phyloP scores from a whole-genome alignment of 2,888 invertebrate genomes.

The Cynaeus angustus region DNA sequence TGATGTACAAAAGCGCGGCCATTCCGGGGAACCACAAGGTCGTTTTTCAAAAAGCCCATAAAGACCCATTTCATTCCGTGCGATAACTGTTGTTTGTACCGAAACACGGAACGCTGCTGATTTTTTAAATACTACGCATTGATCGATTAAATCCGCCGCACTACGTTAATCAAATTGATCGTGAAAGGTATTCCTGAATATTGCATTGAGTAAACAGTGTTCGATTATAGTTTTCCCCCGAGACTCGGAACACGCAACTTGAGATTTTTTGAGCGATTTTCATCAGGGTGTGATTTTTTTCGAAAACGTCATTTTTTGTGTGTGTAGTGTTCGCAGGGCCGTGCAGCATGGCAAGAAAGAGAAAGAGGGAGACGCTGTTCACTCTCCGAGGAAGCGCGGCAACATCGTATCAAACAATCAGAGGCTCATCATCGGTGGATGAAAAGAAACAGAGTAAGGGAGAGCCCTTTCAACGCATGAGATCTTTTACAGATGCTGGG shows the following conservation, averaged over 20 bases:
- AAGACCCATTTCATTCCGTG: neutral
- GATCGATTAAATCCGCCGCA: neutral
- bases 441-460: slow-evolving; percentile 87
- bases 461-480: slow-evolving; percentile 15
- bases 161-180: neutral
- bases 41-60: neutral
- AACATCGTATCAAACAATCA: slow-evolving; percentile 77
- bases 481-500: neutral
- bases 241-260: neutral
- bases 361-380: slow-evolving; percentile 77
- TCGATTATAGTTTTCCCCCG: neutral
- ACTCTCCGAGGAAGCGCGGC: slow-evolving; percentile 80
- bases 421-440: slow-evolving; percentile 86
- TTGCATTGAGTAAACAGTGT: neutral
- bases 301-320: slow-evolving; percentile 49
- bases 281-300: slow-evolving; percentile 3
- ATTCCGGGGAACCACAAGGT: neutral
- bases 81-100: neutral
- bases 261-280: slow-evolving; percentile 2
- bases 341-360: slow-evolving; percentile 87
- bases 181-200: no score
- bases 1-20: slow-evolving; percentile 7
- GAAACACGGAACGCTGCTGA: neutral
- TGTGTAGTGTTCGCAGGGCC: slow-evolving; percentile 84
- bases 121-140: neutral